A percentile compares a stretch with the other conserved stretches of the same genome.
Conservation (phyloP, 2,888 invertebrate genomes). For the Steromphala cineraria region DNA sequence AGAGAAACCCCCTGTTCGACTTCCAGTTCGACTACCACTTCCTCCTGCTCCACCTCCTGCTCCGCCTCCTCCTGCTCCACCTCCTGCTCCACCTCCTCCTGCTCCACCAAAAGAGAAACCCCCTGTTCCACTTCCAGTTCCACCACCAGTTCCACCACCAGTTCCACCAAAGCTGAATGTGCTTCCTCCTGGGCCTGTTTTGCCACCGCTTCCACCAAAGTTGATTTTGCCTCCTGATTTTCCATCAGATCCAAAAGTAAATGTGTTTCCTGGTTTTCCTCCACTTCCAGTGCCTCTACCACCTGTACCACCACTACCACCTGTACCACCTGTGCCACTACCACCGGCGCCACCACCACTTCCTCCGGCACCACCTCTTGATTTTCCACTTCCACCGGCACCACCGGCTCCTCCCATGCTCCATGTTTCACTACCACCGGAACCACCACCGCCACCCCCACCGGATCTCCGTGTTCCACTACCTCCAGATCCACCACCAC, state of each 20-base stretch:
- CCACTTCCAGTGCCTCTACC: too few species aligned
- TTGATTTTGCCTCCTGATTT: too few species aligned
- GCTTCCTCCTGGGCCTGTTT: not conserved
- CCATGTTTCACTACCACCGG: not conserved
- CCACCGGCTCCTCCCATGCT: not conserved
- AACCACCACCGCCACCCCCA: not conserved
- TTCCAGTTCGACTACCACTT: not conserved
- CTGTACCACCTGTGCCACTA: not conserved
- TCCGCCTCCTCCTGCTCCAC: not conserved
- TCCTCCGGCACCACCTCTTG: not conserved
- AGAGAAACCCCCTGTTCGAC: not conserved
- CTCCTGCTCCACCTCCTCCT: not conserved
- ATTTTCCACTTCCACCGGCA: not conserved
- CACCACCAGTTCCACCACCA: not conserved
- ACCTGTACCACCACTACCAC: not conserved
- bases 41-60: not conserved
- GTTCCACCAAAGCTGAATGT: not conserved
- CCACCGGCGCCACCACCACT: not conserved
- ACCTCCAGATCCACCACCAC: not conserved
- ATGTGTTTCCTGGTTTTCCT: not conserved
- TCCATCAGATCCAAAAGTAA: too few species aligned
- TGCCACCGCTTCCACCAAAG: not conserved
- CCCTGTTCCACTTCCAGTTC: not conserved
- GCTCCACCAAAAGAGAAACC: not conserved
- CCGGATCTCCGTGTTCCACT: too few species aligned